Conservation (phyloP, 2,113 vertebrate genomes). For the Lagopus leucura region DNA sequence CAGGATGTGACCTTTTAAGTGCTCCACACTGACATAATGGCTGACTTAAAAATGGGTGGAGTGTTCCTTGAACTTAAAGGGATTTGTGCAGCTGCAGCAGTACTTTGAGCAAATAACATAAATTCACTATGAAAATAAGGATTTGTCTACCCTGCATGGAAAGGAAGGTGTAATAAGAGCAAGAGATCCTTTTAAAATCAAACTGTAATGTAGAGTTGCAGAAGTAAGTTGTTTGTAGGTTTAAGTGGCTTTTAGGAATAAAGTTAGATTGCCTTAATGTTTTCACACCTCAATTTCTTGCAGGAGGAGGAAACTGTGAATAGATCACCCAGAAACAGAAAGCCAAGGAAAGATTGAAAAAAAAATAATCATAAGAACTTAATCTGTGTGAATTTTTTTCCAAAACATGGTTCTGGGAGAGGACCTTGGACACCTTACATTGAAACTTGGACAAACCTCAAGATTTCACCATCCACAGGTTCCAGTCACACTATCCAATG, state of each 20-base stretch:
- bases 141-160: neutral
- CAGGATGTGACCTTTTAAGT: neutral
- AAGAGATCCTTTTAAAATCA: neutral
- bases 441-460: constrained; percentile 80
- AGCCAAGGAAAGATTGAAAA: constrained; percentile 90
- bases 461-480: constrained; percentile 76
- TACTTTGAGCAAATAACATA: neutral
- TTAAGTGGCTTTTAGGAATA: neutral
- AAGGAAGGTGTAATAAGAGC: neutral
- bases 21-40: neutral
- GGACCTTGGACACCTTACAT: constrained; percentile 78
- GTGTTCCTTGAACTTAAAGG: neutral
- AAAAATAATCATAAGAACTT: constrained; percentile 79
- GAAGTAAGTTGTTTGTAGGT: neutral
- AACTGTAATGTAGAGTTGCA: neutral
- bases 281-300: constrained; percentile 39
- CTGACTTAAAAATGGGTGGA: neutral
- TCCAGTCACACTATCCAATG: constrained; percentile 75
- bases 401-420: constrained; percentile 75
- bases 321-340: constrained; percentile 95
- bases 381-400: constrained; percentile 60
- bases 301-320: constrained; percentile 91
- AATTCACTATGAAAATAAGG: neutral
- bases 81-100: neutral
- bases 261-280: neutral